Evolutionary conservation across 2,888 invertebrate species (phyloP), one percentile per base, ranked within the genome.

Genomic region (Drosophila mayaguana): DNA sequence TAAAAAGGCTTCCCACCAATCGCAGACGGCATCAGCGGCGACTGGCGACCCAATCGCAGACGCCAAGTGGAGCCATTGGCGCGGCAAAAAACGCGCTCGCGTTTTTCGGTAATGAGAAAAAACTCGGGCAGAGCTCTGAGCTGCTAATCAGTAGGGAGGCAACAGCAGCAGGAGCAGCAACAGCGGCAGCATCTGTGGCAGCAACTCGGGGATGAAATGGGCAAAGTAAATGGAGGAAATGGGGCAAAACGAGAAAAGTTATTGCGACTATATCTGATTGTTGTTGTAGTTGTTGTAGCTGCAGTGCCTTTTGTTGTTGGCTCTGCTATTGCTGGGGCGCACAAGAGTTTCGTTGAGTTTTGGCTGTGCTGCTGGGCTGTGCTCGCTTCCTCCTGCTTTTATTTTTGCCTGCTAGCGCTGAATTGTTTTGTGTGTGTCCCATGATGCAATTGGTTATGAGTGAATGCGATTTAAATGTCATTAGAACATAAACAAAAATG

Each of bases 51-150:
- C 83, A 85, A 88, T 88, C 65, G 88, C 83, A 81, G 75, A 71
- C 67, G 81, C 76, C 88, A 84, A 87, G 76, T 84, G 76, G 80
- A 80, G 82, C 74, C 83, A 87, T 87, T 84, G 84, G 84, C 74
- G 80, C 69, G 75, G 83, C 83, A 75, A 83, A 80, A 87, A 80
- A 73, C 82, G 63, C 80, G 83, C 61, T 56, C 81, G 85, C 72
- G 76, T 72, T 84, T 83, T 84, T 71, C 62, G 69, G 57, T 85
- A 85, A 85, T 85, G 83, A 85, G 83, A 83, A 88, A 83, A 87
- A 85, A 88, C 54, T 51, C 60, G 55, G 63, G 63, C 71, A 60
- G 71, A 72, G 72, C 66, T 76, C 63, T 46, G 51, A 59, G 61
- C 67, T 61, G 74, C 77, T 83, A 83, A 86, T 75, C 81, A 83